A percentile compares a stretch with the other conserved stretches of the same genome.
Evolutionary conservation across 2,888 invertebrate genomes (phyloP).

Genomic region (Slavum lentiscoides): DNA sequence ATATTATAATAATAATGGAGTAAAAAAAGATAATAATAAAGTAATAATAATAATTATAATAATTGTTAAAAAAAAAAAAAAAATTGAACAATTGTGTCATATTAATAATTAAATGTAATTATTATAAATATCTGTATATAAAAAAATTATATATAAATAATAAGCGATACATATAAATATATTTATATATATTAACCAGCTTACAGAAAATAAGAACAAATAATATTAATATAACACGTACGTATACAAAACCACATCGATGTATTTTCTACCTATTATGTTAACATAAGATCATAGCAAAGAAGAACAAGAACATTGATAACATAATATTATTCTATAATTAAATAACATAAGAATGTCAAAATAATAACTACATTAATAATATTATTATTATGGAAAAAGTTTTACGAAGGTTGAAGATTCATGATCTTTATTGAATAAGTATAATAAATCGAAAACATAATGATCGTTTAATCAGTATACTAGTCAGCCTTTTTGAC

Average conservation of each 20-base stretch:
- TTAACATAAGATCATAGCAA: conserved; percentile 19
- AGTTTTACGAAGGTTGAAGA: conserved; percentile 33
- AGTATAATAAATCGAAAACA: conserved; percentile 15
- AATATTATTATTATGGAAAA: neutral
- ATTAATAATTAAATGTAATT: no score
- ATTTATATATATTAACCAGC: neutral
- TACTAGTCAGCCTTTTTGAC: conserved; percentile 41
- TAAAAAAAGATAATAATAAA: no score
- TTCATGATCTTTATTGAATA: neutral
- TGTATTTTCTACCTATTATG: neutral
- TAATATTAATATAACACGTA: neutral
- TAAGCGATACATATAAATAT: no score
- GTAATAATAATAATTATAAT: no score
- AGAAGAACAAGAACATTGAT: conserved; percentile 19
- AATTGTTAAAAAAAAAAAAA: no score
- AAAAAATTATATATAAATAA: conserved; percentile 8
- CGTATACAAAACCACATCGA: conserved; percentile 15
- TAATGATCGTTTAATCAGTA: conserved; percentile 9
- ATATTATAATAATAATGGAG: no score
- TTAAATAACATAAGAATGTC: conserved; percentile 37
- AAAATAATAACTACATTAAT: conserved; percentile 27
- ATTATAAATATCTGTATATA: no score
- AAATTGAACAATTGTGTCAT: no score
- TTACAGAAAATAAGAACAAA: conserved; percentile 3
- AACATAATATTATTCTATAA: conserved; percentile 40